phyloP scores from a whole-genome alignment of 2,113 vertebrate species.

The Phalacrocorax aristotelis region DNA sequence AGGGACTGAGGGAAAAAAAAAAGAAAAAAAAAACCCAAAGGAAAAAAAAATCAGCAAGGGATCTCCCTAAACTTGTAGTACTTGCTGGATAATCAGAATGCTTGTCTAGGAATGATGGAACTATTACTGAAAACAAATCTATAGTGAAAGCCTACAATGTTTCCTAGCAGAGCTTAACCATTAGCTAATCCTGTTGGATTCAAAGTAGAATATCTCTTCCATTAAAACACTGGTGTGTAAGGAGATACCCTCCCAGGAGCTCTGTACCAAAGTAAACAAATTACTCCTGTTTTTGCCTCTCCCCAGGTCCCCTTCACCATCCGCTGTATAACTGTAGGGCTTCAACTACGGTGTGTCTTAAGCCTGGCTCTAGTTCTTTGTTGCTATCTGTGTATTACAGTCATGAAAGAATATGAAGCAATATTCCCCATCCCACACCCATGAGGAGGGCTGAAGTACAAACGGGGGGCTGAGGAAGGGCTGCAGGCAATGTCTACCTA shows the following conservation, averaged over 20 bases:
- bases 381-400: background rate
- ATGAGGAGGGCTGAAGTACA: background rate
- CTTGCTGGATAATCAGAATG: background rate
- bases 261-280: background rate
- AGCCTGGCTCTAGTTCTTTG: background rate
- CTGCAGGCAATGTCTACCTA: background rate
- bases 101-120: background rate
- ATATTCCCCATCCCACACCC: background rate
- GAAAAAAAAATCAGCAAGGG: background rate
- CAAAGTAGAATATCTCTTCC: background rate
- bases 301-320: background rate
- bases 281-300: background rate
- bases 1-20: background rate
- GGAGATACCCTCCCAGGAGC: background rate
- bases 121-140: slow-evolving; percentile 11
- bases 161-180: background rate
- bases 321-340: background rate
- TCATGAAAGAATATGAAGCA: background rate
- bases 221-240: background rate
- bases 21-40: background rate
- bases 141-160: background rate
- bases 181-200: background rate
- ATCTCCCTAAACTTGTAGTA: background rate
- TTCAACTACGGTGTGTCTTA: background rate
- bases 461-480: background rate